Conservation (phyloP, 2,888 invertebrate genomes). For the Limenitis camilla region DNA sequence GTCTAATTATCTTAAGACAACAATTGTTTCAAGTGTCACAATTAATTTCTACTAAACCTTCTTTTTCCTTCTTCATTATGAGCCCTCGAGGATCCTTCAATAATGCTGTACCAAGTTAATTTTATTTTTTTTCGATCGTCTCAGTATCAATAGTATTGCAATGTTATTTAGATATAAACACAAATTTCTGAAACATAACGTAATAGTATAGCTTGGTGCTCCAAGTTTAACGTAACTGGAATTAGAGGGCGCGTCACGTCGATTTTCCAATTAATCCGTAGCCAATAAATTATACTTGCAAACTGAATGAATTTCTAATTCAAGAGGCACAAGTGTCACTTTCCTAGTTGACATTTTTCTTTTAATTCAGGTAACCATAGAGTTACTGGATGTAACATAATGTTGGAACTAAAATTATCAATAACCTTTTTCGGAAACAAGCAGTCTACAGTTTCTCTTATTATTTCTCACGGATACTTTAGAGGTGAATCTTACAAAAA, state of each 20-base stretch:
- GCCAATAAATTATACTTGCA: constrained; percentile 17
- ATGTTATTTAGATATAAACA: background rate
- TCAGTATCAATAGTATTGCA: too few species aligned
- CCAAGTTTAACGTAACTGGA: constrained; percentile 18
- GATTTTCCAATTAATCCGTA: constrained; percentile 37
- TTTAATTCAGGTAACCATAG: constrained; percentile 7
- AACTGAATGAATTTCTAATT: constrained; percentile 8
- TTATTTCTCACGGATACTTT: too few species aligned
- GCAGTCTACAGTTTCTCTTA: too few species aligned
- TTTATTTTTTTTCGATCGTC: too few species aligned
- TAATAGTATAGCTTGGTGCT: background rate
- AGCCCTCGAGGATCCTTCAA: too few species aligned
- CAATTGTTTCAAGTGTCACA: too few species aligned
- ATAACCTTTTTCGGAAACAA: background rate
- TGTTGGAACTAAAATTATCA: background rate
- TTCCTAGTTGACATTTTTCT: constrained; percentile 5
- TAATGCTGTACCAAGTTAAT: too few species aligned
- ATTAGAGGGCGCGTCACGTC: constrained; percentile 30
- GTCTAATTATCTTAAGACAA: too few species aligned
- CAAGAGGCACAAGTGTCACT: background rate
- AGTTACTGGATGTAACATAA: constrained; percentile 4
- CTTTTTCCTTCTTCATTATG: too few species aligned
- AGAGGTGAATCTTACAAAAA: too few species aligned
- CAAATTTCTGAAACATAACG: background rate
- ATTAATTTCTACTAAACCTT: too few species aligned